A percentile compares a stretch with the other conserved stretches of the same genome.
Evolutionary conservation across 2,113 vertebrate species (phyloP).

Genomic region (Carassius carassius): DNA sequence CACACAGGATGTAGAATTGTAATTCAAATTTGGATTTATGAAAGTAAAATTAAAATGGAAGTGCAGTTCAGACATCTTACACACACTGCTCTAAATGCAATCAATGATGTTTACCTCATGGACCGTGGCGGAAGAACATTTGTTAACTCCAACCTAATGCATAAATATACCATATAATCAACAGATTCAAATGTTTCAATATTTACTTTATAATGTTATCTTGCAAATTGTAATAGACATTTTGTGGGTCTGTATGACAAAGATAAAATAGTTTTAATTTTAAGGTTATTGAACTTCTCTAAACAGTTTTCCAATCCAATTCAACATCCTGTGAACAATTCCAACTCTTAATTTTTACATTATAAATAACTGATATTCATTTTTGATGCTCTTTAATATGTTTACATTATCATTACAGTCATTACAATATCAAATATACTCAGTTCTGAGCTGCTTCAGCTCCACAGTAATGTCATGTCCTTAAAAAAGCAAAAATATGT

Average conservation of each 20-base stretch:
- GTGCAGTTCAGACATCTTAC: background rate
- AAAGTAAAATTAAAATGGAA: background rate
- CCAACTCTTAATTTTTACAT: background rate
- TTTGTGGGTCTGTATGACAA: background rate
- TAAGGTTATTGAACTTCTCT: background rate
- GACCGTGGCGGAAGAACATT: background rate
- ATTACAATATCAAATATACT: conserved; percentile 6
- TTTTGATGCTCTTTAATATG: conserved; percentile 3
- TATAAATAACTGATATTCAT: background rate
- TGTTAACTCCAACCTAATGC: background rate
- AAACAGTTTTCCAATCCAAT: background rate
- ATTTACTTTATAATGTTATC: background rate
- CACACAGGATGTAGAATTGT: background rate
- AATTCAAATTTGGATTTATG: background rate
- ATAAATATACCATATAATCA: background rate
- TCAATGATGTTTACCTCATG: no score
- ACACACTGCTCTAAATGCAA: no score
- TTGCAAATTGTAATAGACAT: background rate
- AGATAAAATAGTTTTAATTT: background rate
- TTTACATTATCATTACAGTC: background rate
- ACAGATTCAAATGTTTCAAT: background rate
- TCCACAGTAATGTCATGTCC: background rate
- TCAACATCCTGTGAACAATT: background rate
- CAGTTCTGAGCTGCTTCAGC: background rate
- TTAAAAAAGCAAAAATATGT: background rate